These are phyloP conservation scores for Pseudochirops cupreus DNA, from an alignment of 2,797 vertebrate genomes.

Conservation along the genomic window DNA sequence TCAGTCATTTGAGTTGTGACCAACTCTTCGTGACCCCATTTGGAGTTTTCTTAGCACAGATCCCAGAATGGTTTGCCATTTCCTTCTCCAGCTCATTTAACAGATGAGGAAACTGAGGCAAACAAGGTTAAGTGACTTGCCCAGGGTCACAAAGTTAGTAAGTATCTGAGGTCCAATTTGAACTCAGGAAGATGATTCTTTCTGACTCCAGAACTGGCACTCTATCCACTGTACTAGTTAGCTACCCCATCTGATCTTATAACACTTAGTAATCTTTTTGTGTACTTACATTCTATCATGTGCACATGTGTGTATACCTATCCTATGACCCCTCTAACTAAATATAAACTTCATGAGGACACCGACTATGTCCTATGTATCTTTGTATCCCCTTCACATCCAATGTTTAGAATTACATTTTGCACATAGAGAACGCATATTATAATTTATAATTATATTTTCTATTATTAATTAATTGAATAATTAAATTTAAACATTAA, in stretches of 20 bases:
- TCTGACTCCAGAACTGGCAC: neutral
- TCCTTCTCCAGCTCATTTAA: neutral
- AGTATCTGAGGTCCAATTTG: neutral
- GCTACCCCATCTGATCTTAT: neutral
- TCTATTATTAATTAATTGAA: too few species aligned
- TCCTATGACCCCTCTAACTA: neutral
- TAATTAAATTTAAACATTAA: too few species aligned
- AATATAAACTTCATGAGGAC: neutral
- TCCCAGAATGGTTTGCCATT: neutral
- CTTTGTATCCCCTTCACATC: fast-evolving
- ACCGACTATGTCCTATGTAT: neutral
- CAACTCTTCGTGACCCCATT: neutral
- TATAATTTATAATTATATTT: too few species aligned
- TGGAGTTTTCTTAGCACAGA: neutral
- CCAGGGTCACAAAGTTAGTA: neutral
- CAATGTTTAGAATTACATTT: neutral
- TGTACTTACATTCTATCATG: neutral
- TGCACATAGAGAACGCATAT: neutral
- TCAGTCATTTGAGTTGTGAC: neutral
- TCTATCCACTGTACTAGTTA: neutral
- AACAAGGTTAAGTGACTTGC: neutral
- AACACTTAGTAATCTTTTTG: neutral
- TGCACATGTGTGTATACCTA: neutral
- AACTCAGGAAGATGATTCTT: neutral
- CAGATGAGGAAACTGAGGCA: neutral